Evolutionary conservation across 2,797 vertebrate genomes (phyloP), one percentile per base, ranked within the genome.

Genomic region (Anguilla obscura): DNA sequence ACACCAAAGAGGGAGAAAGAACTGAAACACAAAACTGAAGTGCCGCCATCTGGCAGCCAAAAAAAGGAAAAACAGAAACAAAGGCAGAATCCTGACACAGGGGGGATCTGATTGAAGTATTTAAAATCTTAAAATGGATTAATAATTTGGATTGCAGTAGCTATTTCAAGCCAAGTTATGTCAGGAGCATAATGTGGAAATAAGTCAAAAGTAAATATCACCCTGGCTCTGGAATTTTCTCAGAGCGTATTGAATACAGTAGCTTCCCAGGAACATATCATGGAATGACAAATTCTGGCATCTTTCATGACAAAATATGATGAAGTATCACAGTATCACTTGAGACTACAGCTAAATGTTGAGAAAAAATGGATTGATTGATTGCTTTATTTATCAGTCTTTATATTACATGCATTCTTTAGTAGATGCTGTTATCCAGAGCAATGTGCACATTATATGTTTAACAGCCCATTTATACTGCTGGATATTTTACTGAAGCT

Each of bases 71-170:
- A 45, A 45, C 40, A 45, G 40, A 45, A 45, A 45, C 40, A 45
- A 45, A 45, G 3, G 40, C 3, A 45, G 40, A 45, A 45, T 45
- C 40, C 40, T 45, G 50, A 52, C 50, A 52, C 50, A n/a, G 8
- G 3, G 36, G 18, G 36, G 74, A 79, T 79, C 18, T 79, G 33
- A 79, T 45, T 36, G 30, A 79, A 79, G 36, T 79, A 79, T 36
- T 79, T 79, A 36, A 27, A 56, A 52, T 84, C 48, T 52, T 54
- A 40, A 79, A 79, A 6, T 36, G 33, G 2, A 36, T 79, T 40
- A 79, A 79, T 79, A 79, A 79, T 79, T 79, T 79, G 74, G 33
- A 79, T 36, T 36, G 24, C 14, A 33, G 74, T 40, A 40, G 36
- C 74, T 18, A 79, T 79, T 18, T 36, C 74, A 79, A 79, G 14